Percentiles rank a stretch among this genome's conserved stretches.
Conservation (phyloP, 2,797 vertebrate species). For the Hephaestus fuliginosus region DNA sequence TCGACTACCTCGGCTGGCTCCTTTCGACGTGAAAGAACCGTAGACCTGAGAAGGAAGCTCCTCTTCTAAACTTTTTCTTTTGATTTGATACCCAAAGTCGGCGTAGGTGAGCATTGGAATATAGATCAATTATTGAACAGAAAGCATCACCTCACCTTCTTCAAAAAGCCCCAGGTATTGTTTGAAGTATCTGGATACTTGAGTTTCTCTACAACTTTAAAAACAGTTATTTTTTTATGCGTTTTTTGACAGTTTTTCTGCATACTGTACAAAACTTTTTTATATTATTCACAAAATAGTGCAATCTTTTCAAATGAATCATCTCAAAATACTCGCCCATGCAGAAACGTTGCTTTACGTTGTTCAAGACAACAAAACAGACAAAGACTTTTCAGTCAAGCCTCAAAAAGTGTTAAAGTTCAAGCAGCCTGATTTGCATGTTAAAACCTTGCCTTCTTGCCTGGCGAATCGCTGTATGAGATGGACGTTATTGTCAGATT, state of each 20-base stretch:
- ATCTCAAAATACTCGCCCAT: background rate
- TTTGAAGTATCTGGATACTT: background rate
- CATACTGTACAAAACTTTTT: background rate
- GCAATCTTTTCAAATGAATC: background rate
- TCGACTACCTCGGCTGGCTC: background rate
- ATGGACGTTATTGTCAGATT: background rate
- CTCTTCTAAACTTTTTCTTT: constrained; percentile 3
- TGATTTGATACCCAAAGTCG: constrained; percentile 19
- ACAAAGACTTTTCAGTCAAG: background rate
- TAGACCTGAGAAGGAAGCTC: constrained; percentile 22
- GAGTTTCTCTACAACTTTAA: background rate
- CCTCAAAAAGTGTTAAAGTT: background rate
- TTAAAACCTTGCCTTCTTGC: background rate
- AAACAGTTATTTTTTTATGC: too few species aligned
- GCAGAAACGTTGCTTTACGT: background rate
- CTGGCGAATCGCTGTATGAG: background rate
- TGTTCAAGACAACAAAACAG: background rate
- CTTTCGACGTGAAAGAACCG: constrained; percentile 6
- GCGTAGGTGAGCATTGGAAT: constrained; percentile 21
- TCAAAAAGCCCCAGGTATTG: background rate
- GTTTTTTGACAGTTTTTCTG: too few species aligned
- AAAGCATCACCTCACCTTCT: background rate
- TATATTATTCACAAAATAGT: background rate
- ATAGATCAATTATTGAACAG: constrained; percentile 18
- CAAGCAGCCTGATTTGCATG: too few species aligned